Conservation (phyloP, 2,113 vertebrate species). For the Otis tarda region DNA sequence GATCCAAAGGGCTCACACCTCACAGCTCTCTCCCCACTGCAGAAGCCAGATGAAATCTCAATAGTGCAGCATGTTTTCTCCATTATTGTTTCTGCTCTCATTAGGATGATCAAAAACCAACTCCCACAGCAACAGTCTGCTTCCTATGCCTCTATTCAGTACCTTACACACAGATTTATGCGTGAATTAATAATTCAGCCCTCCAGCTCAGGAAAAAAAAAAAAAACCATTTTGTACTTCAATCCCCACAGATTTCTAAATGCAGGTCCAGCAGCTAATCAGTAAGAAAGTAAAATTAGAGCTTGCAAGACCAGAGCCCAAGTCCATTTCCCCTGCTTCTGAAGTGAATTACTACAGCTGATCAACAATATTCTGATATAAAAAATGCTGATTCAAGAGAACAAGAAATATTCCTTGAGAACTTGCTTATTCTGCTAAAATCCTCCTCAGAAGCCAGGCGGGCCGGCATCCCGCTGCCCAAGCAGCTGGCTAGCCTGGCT, state of each 20-base stretch:
- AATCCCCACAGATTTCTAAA: background rate
- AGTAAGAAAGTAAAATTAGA: background rate
- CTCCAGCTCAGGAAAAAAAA: background rate
- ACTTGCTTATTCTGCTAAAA: background rate
- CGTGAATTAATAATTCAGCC: background rate
- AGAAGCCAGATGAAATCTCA: background rate
- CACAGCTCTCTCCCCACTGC: background rate
- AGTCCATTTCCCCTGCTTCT: background rate
- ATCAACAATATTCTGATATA: background rate
- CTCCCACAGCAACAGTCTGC: background rate
- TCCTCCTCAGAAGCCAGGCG: background rate
- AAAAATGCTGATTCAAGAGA: slow-evolving; percentile 6
- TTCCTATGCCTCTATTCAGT: background rate
- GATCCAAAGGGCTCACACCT: background rate
- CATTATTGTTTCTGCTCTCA: background rate
- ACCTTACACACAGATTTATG: background rate
- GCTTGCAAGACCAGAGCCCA: background rate
- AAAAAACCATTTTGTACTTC: background rate
- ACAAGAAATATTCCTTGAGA: background rate
- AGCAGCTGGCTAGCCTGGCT: background rate
- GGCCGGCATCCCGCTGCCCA: background rate
- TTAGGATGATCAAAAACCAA: background rate
- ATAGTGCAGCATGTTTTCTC: accelerated
- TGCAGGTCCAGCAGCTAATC: background rate
- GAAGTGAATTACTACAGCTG: background rate